A percentile compares a stretch with the other conserved stretches of the same genome.
phyloP scores from a whole-genome alignment of 2,797 vertebrate genomes.

The Novumbra hubbsi region DNA sequence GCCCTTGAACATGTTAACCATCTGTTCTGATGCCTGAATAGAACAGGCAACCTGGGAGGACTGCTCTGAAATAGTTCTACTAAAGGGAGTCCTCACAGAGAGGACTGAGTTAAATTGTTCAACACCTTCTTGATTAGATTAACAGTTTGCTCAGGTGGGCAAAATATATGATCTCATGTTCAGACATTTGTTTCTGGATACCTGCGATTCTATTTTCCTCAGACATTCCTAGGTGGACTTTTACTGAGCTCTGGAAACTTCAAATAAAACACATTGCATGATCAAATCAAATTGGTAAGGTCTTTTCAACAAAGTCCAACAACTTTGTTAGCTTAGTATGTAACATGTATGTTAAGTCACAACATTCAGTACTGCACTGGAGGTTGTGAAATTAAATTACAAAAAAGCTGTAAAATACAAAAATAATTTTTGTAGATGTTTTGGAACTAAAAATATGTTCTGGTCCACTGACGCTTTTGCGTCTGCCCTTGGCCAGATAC shows the following conservation, averaged over 20 bases:
- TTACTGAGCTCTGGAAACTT: constrained; percentile 4
- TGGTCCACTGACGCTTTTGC: not conserved
- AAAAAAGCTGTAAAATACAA: not conserved
- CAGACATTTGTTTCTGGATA: not conserved
- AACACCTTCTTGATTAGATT: not conserved
- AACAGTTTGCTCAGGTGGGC: not conserved
- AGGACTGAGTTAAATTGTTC: not conserved
- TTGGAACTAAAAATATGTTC: not conserved
- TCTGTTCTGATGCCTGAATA: not conserved
- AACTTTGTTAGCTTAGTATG: too few relatives aligned
- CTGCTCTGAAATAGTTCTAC: not conserved
- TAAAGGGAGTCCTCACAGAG: not conserved
- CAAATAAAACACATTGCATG: not conserved
- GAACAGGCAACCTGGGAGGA: not conserved
- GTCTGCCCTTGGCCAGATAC: not conserved
- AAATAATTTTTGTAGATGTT: not conserved
- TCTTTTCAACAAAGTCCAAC: too few relatives aligned
- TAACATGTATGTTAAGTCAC: too few relatives aligned
- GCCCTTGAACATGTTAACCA: not conserved
- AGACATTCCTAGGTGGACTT: not conserved
- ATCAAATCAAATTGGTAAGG: not conserved
- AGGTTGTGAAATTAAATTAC: not conserved
- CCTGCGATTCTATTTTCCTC: not conserved
- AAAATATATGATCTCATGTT: not conserved
- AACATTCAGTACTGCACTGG: too few relatives aligned